These are phyloP conservation scores for Nebria ingens DNA, from an alignment of 1,140 invertebrate species.

Conservation along the genomic window DNA sequence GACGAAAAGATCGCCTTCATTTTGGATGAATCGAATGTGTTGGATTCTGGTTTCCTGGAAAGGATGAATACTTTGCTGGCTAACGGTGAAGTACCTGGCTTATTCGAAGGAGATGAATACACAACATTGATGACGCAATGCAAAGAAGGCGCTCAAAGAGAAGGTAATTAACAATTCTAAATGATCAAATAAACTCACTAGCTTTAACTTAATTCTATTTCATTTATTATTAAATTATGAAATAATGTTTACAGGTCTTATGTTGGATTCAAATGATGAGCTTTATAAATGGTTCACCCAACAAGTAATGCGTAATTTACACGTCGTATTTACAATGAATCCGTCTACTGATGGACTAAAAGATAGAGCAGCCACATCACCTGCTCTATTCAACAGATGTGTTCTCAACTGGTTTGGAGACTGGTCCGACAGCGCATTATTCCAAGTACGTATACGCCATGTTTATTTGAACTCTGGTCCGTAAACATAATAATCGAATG, in stretches of 20 bases:
- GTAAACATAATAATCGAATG: neutral
- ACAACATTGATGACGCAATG: conserved; percentile 99
- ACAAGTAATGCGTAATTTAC: conserved; percentile 97
- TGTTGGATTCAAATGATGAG: conserved; percentile 97
- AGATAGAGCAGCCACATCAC: conserved; percentile 95
- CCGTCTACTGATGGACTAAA: conserved; percentile 96
- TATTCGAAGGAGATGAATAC: conserved; percentile 93
- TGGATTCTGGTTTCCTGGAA: conserved; percentile 97
- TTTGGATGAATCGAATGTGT: conserved; percentile 96
- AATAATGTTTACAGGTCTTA: conserved; percentile 48
- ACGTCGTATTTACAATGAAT: conserved; percentile 99
- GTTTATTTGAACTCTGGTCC: neutral
- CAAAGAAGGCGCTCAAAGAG: conserved; percentile 95
- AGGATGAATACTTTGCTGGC: conserved; percentile 98
- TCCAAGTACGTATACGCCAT: conserved; percentile 56
- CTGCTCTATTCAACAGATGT: conserved; percentile 98
- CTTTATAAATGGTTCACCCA: conserved; percentile 98
- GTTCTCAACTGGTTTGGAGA: conserved; percentile 99
- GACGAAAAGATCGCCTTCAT: conserved; percentile 99
- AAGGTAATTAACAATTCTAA: conserved; percentile 45
- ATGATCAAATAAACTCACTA: neutral
- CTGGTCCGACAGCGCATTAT: conserved; percentile 96
- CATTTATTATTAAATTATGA: conserved; percentile 2
- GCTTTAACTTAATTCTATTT: neutral
- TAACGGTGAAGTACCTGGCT: conserved; percentile 95